A percentile compares a stretch with the other conserved stretches of the same genome.
phyloP scores from a whole-genome alignment of 2,797 vertebrate species.

The Anguilla pacifica region DNA sequence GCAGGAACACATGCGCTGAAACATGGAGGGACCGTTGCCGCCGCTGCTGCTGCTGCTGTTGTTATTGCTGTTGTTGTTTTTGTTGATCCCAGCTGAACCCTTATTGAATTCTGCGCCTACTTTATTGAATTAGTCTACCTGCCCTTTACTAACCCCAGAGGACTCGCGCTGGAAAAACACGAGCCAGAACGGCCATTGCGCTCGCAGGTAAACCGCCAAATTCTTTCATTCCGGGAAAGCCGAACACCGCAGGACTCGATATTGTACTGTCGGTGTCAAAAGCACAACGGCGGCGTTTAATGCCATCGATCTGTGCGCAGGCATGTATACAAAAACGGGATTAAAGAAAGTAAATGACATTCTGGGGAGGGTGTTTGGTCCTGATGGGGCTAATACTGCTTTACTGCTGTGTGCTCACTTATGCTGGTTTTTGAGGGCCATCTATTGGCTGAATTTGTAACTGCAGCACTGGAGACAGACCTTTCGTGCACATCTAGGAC shows the following conservation, averaged over 20 bases:
- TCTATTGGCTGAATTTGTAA: conserved; percentile 58
- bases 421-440: conserved; percentile 53
- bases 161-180: background rate
- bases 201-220: background rate
- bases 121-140: background rate
- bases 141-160: background rate
- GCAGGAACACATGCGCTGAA: too few species aligned
- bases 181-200: background rate
- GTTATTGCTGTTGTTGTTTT: background rate
- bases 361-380: background rate
- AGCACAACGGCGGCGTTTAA: background rate
- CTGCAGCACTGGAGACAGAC: background rate
- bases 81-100: background rate
- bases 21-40: too few species aligned
- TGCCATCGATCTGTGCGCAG: too few species aligned
- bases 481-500: background rate
- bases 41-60: too few species aligned
- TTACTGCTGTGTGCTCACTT: background rate
- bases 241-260: background rate
- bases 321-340: background rate
- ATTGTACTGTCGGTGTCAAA: background rate
- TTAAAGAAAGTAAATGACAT: background rate
- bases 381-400: background rate
- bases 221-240: background rate
- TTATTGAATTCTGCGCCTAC: background rate